Conservation (phyloP, 2,113 vertebrate species). For the Bubo scandiacus region DNA sequence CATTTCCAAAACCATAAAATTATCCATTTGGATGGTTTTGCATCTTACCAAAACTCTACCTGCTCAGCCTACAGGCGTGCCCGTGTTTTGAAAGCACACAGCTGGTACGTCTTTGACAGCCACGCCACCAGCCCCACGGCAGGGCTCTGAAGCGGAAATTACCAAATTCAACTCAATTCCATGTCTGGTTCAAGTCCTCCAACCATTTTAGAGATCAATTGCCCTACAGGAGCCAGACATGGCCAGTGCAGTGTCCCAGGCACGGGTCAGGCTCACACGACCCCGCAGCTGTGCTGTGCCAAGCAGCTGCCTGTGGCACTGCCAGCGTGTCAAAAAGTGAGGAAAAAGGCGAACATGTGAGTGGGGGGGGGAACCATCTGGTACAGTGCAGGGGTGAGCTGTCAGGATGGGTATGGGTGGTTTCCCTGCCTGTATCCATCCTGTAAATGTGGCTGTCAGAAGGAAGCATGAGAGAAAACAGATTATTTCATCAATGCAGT, state of each 20-base stretch:
- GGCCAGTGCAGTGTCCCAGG: not conserved
- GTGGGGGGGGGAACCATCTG: too few species aligned
- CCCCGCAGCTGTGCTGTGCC: not conserved
- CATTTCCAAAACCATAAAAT: not conserved
- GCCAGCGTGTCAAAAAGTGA: not conserved
- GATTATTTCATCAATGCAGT: not conserved
- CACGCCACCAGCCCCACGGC: not conserved
- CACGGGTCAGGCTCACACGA: fast-evolving
- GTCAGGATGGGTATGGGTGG: too few species aligned
- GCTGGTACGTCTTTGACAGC: not conserved
- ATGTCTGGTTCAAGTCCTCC: not conserved
- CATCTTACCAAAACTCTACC: not conserved
- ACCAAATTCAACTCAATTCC: not conserved
- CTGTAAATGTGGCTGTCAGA: too few species aligned
- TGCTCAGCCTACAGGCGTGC: not conserved
- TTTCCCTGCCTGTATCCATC: fast-evolving
- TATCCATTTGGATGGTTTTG: not conserved
- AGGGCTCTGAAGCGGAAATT: not conserved
- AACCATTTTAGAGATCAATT: not conserved
- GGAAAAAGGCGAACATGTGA: fast-evolving
- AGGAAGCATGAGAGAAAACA: not conserved
- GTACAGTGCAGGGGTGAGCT: fast-evolving
- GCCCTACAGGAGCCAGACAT: not conserved
- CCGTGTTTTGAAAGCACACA: not conserved
- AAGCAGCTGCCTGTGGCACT: not conserved